Evolutionary conservation across 2,888 invertebrate species (phyloP).

Genomic region (Strigamia maritima): DNA sequence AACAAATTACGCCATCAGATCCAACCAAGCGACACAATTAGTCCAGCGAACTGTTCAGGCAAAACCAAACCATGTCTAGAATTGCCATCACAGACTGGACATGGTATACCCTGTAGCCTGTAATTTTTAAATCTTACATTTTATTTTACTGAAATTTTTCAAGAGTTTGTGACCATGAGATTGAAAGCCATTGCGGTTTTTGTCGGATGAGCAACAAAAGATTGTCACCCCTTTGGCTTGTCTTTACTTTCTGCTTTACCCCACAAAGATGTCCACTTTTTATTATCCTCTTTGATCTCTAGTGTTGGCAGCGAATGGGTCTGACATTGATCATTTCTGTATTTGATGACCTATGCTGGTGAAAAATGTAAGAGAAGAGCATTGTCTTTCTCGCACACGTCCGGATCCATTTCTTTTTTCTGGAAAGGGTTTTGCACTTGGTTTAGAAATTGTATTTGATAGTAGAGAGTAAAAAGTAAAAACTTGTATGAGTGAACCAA

Average conservation of each 20-base stretch:
- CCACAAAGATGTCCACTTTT: constrained; percentile 10
- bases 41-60: no score
- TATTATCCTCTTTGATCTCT: constrained; percentile 15
- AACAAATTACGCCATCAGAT: no score
- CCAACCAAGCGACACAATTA: no score
- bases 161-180: not conserved
- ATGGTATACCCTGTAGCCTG: no score
- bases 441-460: constrained; percentile 9
- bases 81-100: no score
- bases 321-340: constrained; percentile 15
- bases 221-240: not conserved
- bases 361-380: not conserved
- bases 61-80: no score
- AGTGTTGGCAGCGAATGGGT: not conserved
- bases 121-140: no score
- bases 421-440: not conserved
- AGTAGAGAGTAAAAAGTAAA: not conserved
- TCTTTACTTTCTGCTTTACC: not conserved
- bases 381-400: constrained; percentile 2
- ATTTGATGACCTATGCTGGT: constrained; percentile 10
- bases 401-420: not conserved
- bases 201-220: not conserved
- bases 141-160: no score
- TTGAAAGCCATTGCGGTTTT: not conserved
- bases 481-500: not conserved